These are phyloP conservation scores for Arge pagana DNA, from an alignment of 2,888 invertebrate genomes.

Conservation along the genomic window DNA sequence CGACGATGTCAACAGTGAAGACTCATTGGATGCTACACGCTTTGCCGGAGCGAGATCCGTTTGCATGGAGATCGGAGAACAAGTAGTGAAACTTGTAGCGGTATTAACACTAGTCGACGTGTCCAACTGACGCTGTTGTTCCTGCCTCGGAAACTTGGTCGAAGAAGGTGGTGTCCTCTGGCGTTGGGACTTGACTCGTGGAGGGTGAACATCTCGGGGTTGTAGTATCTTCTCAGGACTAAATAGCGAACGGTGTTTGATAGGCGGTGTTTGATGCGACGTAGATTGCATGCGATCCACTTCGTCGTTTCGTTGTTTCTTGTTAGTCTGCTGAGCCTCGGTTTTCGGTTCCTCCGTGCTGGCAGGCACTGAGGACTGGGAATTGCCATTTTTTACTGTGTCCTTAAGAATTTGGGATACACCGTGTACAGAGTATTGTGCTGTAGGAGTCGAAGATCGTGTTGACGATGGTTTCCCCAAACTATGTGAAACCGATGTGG, in stretches of 20 bases:
- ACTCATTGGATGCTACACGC: slow-evolving; percentile 9
- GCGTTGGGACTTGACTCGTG: slow-evolving; percentile 46
- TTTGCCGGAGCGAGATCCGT: slow-evolving; percentile 27
- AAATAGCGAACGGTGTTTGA: slow-evolving; percentile 62
- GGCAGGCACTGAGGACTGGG: slow-evolving; percentile 31
- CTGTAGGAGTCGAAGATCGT: slow-evolving; percentile 6
- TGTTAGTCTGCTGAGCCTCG: too few species aligned
- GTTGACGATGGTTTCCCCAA: slow-evolving; percentile 16
- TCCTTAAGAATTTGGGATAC: slow-evolving; percentile 40
- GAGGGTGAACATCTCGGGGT: slow-evolving; percentile 58
- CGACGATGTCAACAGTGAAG: slow-evolving; percentile 23
- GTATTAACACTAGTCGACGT: slow-evolving; percentile 37
- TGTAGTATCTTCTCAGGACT: slow-evolving; percentile 68
- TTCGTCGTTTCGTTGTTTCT: slow-evolving; percentile 45
- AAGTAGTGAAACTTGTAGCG: slow-evolving; percentile 26
- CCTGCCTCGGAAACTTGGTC: slow-evolving; percentile 42
- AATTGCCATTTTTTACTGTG: slow-evolving; percentile 35
- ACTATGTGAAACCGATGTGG: slow-evolving; percentile 5
- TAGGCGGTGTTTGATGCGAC: slow-evolving; percentile 35
- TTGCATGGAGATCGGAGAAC: slow-evolving; percentile 15
- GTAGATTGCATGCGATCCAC: slow-evolving; percentile 32
- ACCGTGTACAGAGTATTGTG: slow-evolving; percentile 36
- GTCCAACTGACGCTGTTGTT: slow-evolving; percentile 35
- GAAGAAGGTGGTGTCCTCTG: slow-evolving; percentile 62
- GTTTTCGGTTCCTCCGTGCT: slow-evolving; percentile 48